A percentile compares a stretch with the other conserved stretches of the same genome.
These are phyloP conservation scores for Trachymyrmex cornetzi DNA, from an alignment of 1,140 invertebrate genomes.

Conservation along the genomic window DNA sequence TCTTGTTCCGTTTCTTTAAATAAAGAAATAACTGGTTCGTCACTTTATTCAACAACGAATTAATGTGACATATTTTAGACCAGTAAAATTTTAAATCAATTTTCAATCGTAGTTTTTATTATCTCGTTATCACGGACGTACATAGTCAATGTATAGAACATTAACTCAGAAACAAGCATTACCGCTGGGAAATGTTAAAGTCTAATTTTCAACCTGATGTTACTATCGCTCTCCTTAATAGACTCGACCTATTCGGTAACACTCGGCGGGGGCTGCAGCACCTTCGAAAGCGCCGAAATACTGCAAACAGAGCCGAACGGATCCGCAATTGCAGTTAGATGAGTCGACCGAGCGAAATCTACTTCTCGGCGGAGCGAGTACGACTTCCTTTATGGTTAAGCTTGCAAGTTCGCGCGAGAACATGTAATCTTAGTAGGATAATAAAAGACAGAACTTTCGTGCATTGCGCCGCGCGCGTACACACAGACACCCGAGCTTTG, in stretches of 20 bases:
- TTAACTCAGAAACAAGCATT: background rate
- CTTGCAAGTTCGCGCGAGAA: slow-evolving; percentile 47
- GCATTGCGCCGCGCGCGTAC: slow-evolving; percentile 17
- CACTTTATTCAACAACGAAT: background rate
- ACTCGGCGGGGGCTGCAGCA: background rate
- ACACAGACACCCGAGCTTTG: slow-evolving; percentile 22
- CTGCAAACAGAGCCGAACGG: slow-evolving; percentile 54
- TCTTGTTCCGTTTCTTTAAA: background rate
- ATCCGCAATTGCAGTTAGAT: slow-evolving; percentile 58
- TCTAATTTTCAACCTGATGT: slow-evolving; percentile 25
- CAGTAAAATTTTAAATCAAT: background rate
- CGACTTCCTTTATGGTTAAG: slow-evolving; percentile 51
- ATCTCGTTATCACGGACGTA: slow-evolving; percentile 13
- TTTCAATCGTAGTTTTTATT: background rate
- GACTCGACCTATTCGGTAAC: slow-evolving; percentile 14
- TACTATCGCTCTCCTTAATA: slow-evolving; percentile 22
- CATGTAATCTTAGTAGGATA: slow-evolving; percentile 62
- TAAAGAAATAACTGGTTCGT: background rate
- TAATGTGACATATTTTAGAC: background rate
- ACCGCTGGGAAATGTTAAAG: background rate
- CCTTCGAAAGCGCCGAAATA: slow-evolving; percentile 44
- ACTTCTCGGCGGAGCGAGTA: slow-evolving; percentile 27
- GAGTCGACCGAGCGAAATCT: slow-evolving; percentile 45
- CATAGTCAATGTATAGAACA: background rate
- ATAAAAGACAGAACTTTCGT: slow-evolving; percentile 60